Percentiles rank a stretch among this genome's conserved stretches.
Conservation (phyloP, 1,140 invertebrate species). For the Cylas formicarius region DNA sequence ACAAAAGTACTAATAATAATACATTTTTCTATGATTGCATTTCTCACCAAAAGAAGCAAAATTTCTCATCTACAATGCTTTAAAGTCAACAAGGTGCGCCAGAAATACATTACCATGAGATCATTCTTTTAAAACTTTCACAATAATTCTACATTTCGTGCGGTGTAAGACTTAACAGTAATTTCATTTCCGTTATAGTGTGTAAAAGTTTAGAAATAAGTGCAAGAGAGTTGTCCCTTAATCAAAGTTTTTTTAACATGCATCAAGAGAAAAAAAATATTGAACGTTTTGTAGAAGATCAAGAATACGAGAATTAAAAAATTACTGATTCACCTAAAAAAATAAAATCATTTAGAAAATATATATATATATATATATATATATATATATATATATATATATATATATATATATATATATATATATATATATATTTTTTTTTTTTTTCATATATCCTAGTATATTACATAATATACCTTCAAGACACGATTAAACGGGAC, state of each 20-base stretch:
- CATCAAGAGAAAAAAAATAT: background rate
- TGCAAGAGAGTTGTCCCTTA: background rate
- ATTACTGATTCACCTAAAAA: no score
- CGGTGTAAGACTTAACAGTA: background rate
- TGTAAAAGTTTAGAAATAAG: background rate
- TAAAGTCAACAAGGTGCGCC: slow-evolving; percentile 4
- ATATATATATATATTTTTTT: no score
- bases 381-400: no score
- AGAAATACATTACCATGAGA: background rate
- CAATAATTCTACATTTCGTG: background rate
- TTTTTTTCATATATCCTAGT: no score
- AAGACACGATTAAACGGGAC: no score
- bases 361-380: no score
- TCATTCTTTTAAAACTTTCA: background rate
- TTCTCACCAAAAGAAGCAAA: slow-evolving; percentile 12
- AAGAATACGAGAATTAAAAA: no score
- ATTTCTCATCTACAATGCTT: slow-evolving; percentile 1
- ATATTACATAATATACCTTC: no score
- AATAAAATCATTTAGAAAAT: no score
- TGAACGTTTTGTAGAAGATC: slow-evolving; percentile 1
- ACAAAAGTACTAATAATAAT: slow-evolving; percentile 3
- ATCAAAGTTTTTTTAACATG: background rate
- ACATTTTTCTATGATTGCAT: slow-evolving; percentile 6
- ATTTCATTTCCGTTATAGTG: background rate
- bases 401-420: no score